phyloP scores from a whole-genome alignment of 2,888 invertebrate genomes.

The Philopedon plagiatum region DNA sequence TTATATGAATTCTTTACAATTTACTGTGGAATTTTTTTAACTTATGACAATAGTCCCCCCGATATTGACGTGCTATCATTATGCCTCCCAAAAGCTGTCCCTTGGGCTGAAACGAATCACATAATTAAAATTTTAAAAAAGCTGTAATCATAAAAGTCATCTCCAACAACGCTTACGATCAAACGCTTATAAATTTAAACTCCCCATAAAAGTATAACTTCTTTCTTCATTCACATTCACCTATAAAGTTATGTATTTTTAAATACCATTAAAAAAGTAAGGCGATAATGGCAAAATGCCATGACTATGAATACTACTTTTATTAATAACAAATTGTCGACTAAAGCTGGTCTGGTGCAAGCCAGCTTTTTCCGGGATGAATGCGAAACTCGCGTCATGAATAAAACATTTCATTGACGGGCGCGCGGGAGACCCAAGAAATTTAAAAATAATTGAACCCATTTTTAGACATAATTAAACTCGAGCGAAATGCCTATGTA shows the following conservation, averaged over 20 bases:
- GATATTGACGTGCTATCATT: slow-evolving; percentile 5
- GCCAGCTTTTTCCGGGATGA: slow-evolving; percentile 43
- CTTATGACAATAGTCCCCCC: neutral
- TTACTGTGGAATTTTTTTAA: neutral
- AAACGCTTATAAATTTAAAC: neutral
- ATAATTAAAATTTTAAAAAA: neutral
- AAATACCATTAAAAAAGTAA: neutral
- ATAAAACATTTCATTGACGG: slow-evolving; percentile 42
- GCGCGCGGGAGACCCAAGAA: slow-evolving; percentile 13
- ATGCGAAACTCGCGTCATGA: slow-evolving; percentile 32
- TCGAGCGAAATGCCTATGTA: neutral
- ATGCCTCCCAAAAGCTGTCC: neutral
- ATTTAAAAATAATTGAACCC: slow-evolving; percentile 36
- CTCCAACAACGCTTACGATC: neutral
- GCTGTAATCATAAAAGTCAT: neutral
- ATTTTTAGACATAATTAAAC: slow-evolving; percentile 14
- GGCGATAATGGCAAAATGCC: slow-evolving; percentile 13
- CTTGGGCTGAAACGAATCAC: neutral
- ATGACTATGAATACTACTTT: slow-evolving; percentile 23
- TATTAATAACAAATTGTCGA: slow-evolving; percentile 19
- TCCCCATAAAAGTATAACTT: too few species aligned
- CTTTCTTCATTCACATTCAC: too few species aligned
- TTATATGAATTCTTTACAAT: neutral
- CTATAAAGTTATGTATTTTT: neutral
- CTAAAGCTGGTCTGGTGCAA: slow-evolving; percentile 29